Base-by-base conservation (phyloP, 2,797 vertebrate species). In the Crax fasciolata region DNA sequence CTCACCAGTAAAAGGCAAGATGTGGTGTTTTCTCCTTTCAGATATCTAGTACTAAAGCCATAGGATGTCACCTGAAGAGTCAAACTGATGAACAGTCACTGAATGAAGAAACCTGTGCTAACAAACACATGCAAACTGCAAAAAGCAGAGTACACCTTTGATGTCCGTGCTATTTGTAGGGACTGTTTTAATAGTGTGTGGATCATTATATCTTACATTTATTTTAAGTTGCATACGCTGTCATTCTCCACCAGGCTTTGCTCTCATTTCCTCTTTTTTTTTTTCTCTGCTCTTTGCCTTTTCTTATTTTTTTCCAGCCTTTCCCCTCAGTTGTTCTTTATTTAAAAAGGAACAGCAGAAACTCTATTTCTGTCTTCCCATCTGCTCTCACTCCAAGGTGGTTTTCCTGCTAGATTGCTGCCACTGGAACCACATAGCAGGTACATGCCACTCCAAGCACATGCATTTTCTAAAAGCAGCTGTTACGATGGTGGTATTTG, bases 311-410 rank as follows among this genome's bases (percentile, higher is more conserved):
- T 39, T 59, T 15, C 10, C 44, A 68, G 7, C 65, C 39, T 78
- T 78, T 1, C 7, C 20, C 9, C 13, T 35, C 49, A 17, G 57
- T 89, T 92, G 21, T 35, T 90, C 25, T 88, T 83, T 75, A 75
- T 87, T 61, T 52, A 15, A 39, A 49, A 48, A 74, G 25, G n/a
- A 71, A 71, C 32, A 58, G 24, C 49, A 88, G 68, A 91, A 86
- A 61, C 93, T 74, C 70, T 92, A 75, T 84, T 88, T 89, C 39
- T 93, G 41, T 87, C 57, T 65, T 78, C 39, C 68, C 87, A 74
- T 81, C 61, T 89, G 73, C 51, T 84, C 54, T 88, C 63, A 38
- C 76, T 85, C 74, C 41, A 32, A 59, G 79, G 72, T 83, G 54
- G 13, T 39, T 72, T 84, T 85, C 74, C 49, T 25, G 9, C 27